Base-by-base conservation (phyloP, 2,797 vertebrate species). In the Oreonectes daqikongensis region DNA sequence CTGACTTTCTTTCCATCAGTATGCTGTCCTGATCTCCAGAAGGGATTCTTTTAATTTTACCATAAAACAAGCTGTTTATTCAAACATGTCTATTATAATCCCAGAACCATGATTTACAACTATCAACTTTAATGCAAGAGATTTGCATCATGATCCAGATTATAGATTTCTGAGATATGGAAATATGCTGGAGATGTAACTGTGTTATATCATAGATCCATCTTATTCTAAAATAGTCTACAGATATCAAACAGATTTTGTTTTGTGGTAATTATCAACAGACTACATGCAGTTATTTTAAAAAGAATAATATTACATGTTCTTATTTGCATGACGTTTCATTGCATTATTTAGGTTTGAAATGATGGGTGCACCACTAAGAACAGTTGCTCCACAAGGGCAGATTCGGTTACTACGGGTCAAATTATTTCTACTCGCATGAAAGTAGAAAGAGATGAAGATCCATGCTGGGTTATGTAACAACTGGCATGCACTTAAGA, bases 401-500 rank as follows among this genome's bases (percentile, higher is more conserved):
- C 57, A 63, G 63, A 81, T 63, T 71, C 68, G 82, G 79, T 79
- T 69, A 80, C 77, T 85, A 79, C 69, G 48, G 84, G 82, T 79
- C 79, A 75, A 72, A 72, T 84, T 75, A 78, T 82, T 88, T 83
- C 85, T 86, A 83, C 86, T 81, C 75, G 79, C 79, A 44, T 70
- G 77, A n/a, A n/a, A n/a, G n/a, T n/a, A n/a, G n/a, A n/a, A n/a
- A n/a, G n/a, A n/a, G n/a, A n/a, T n/a, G n/a, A n/a, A n/a, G n/a
- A n/a, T n/a, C n/a, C n/a, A n/a, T n/a, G 81, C 70, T 22, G 22
- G 22, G 52, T 55, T 55, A 22, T 55, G 26, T 18, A 24, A 24
- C 52, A 26, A 15, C 38, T 12, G 17, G 14, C 42, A 20, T 30
- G 65, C 14, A 15, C 42, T 46, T 4, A 52, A 52, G 22, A 55